Base-by-base conservation (phyloP, 2,888 invertebrate species). In the Ernsta delagoae region DNA sequence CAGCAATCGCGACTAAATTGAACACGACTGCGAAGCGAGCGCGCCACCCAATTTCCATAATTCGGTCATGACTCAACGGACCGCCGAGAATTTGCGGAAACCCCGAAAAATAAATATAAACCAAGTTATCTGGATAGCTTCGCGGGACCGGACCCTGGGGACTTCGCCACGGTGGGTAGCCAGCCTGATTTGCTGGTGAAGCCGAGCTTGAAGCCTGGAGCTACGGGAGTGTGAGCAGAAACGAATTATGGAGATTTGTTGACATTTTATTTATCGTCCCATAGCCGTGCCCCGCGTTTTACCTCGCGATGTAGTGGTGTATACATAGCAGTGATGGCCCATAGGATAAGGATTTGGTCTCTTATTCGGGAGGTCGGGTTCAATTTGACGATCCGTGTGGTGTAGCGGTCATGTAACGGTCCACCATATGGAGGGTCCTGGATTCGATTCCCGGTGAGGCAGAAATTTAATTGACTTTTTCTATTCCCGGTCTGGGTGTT, bases 71-170 rank as follows among this genome's bases (percentile, higher is more conserved):
- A 45, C 48, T 60, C 45, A 48, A 60, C 59, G 48, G 45, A 50
- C 12, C 48, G 34, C 61, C 2, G 4, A 48, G 36, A 36, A 36
- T 36, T 36, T 36, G 36, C 36, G 48, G 45, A 16, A 61, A 50
- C 34, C 6, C 34, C 57, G 57, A 12, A 36, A 48, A 48, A 61
- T 61, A 50, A 56, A 64, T 56, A 54, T 64, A 64, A 64, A 64
- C 43, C 53, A 64, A 63, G 64, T 56, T 31, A 64, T 45, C 64
- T 12, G 43, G 64, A 64, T 56, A 31, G 41, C 39, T 41, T 7
- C 53, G 11, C 31, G 53, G 24, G 41, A 54, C 53, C 11, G 48
- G 4, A 1, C 48, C 48, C 48, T 5, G 5, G 48, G 6, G 12
- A 12, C 48, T 3, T 7, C 53, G 24, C 8, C 24, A 24, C 53